These are phyloP conservation scores for Orchesellides sinensis DNA, from an alignment of 2,888 invertebrate genomes.

Conservation along the genomic window DNA sequence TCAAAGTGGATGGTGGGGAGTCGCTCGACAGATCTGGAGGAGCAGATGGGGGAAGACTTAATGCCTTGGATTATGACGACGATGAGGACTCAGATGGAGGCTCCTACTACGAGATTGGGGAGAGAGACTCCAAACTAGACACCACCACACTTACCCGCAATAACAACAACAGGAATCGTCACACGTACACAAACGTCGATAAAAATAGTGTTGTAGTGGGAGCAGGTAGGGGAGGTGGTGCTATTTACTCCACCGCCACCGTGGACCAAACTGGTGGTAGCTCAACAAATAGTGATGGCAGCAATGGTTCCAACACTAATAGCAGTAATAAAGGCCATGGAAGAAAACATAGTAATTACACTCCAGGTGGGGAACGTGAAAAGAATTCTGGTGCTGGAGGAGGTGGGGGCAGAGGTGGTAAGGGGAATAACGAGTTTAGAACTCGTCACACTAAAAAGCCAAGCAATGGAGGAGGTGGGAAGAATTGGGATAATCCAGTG, in stretches of 20 bases:
- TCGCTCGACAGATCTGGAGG: slow-evolving; percentile 38
- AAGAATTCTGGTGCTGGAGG: slow-evolving; percentile 5
- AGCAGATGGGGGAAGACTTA: slow-evolving; percentile 9
- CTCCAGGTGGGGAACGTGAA: slow-evolving; percentile 50
- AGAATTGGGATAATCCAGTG: slow-evolving; percentile 29
- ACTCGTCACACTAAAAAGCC: slow-evolving; percentile 32
- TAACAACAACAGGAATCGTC: slow-evolving; percentile 47
- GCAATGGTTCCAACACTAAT: slow-evolving; percentile 9
- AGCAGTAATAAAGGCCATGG: slow-evolving; percentile 33
- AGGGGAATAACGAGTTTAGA: slow-evolving; percentile 22
- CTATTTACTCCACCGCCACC: slow-evolving; percentile 15
- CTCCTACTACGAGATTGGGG: slow-evolving; percentile 22
- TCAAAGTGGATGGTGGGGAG: slow-evolving; percentile 49
- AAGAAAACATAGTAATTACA: slow-evolving; percentile 49
- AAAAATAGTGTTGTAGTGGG: slow-evolving; percentile 30
- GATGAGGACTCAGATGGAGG: slow-evolving; percentile 40
- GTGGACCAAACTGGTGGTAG: slow-evolving; percentile 17
- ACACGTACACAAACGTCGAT: slow-evolving; percentile 41
- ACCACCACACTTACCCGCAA: too few relatives aligned
- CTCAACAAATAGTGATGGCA: slow-evolving; percentile 21
- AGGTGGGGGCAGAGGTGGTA: slow-evolving; percentile 15
- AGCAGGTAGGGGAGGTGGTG: slow-evolving; percentile 32
- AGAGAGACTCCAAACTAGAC: slow-evolving; percentile 12
- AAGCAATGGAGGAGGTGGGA: slow-evolving; percentile 8
- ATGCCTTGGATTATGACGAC: slow-evolving; percentile 31